Percentiles rank a stretch among this genome's conserved stretches.
Conservation (phyloP, 2,113 vertebrate species). For the Centropus unirufus region DNA sequence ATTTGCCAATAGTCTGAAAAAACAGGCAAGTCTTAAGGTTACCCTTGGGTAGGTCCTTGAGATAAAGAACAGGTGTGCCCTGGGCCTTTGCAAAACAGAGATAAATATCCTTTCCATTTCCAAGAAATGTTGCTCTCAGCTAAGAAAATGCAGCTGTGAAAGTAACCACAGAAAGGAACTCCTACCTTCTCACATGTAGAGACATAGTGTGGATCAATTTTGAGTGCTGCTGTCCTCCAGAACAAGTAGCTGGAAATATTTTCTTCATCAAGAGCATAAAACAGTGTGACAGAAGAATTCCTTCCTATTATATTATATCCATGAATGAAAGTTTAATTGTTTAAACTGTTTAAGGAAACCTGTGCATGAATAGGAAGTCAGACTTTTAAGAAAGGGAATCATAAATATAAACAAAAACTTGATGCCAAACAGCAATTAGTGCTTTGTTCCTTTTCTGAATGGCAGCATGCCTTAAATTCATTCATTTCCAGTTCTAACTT, state of each 20-base stretch:
- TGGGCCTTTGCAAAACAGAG: not conserved
- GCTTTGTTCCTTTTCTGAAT: constrained; percentile 67
- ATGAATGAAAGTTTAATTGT: constrained; percentile 66
- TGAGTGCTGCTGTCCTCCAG: not conserved
- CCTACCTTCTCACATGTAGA: not conserved
- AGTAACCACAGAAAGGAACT: not conserved
- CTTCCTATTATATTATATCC: constrained; percentile 12
- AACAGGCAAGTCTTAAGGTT: not conserved
- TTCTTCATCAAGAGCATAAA: not conserved
- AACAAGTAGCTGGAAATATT: not conserved
- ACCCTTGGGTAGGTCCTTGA: constrained; percentile 25
- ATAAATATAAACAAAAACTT: constrained; percentile 65
- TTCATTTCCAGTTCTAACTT: constrained; percentile 52
- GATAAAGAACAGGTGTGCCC: constrained; percentile 31
- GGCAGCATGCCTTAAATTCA: constrained; percentile 17
- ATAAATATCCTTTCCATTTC: constrained; percentile 13
- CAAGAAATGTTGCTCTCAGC: not conserved
- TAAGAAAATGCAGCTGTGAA: constrained; percentile 10
- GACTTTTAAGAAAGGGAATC: constrained; percentile 52
- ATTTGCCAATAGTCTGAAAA: constrained; percentile 1
- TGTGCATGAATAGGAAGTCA: constrained; percentile 53
- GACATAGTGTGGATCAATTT: not conserved
- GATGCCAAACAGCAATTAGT: constrained; percentile 56
- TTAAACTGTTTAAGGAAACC: constrained; percentile 56
- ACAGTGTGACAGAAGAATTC: not conserved